phyloP scores from a whole-genome alignment of 2,797 vertebrate genomes.

The Cephalopachus bancanus region DNA sequence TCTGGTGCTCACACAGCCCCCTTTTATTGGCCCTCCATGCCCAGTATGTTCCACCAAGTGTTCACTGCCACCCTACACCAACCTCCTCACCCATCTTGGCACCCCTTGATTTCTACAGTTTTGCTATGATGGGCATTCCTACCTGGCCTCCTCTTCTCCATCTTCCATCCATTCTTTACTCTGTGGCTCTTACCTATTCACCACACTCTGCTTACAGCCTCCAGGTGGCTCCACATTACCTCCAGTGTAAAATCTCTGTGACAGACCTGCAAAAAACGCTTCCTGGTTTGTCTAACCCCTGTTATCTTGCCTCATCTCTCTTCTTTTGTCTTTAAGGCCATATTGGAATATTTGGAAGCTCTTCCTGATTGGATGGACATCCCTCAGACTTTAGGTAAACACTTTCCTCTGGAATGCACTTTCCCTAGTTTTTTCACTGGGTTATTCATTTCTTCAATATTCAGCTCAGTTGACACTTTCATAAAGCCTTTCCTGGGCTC shows the following conservation, averaged over 20 bases:
- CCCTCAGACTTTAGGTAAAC: neutral
- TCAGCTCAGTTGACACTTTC: neutral
- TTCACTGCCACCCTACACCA: neutral
- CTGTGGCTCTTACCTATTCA: neutral
- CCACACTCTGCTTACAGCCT: neutral
- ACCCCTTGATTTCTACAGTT: neutral
- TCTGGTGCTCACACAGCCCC: neutral
- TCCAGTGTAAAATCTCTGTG: neutral
- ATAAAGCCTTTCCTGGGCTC: neutral
- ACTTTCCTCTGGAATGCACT: neutral
- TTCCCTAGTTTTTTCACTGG: neutral
- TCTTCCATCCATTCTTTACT: neutral
- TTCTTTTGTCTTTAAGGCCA: neutral
- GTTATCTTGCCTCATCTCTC: neutral
- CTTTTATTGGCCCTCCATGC: neutral
- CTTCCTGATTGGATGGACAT: neutral
- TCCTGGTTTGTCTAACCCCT: neutral
- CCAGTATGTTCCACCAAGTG: fast-evolving
- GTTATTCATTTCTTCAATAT: neutral
- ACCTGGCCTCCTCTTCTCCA: neutral
- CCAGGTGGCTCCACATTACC: neutral
- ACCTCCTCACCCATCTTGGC: neutral
- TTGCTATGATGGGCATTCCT: neutral
- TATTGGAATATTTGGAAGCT: neutral
- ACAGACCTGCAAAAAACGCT: neutral